Evolutionary conservation across 2,888 invertebrate species (phyloP).

Genomic region (Mallateleia sp.): DNA sequence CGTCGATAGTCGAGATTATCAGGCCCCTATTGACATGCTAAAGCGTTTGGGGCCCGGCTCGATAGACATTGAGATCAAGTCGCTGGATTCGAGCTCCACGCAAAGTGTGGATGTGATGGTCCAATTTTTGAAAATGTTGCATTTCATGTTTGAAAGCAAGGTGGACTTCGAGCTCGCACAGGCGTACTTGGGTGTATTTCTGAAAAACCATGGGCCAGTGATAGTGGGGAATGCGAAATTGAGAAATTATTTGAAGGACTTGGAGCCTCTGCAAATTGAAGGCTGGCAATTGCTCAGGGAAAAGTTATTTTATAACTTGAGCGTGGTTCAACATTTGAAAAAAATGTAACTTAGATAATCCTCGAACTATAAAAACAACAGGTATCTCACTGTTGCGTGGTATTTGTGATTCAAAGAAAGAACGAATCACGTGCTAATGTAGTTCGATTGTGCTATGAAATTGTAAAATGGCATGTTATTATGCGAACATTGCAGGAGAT

Average conservation of each 20-base stretch:
- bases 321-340: constrained; percentile 94
- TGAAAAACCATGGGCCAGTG: constrained; percentile 94
- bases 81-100: constrained; percentile 93
- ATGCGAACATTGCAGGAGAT: too few relatives aligned
- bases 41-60: constrained; percentile 95
- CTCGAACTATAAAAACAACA: too few relatives aligned
- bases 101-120: constrained; percentile 93
- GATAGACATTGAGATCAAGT: constrained; percentile 96
- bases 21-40: constrained; percentile 91
- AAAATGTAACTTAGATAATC: constrained; percentile 90
- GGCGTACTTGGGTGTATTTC: constrained; percentile 96
- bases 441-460: too few relatives aligned
- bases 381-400: too few relatives aligned
- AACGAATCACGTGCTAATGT: too few relatives aligned
- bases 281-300: constrained; percentile 93
- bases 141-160: constrained; percentile 93
- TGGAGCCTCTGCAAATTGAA: constrained; percentile 91
- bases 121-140: constrained; percentile 94
- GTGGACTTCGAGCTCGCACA: constrained; percentile 97
- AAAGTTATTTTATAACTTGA: constrained; percentile 93
- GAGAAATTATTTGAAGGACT: constrained; percentile 90
- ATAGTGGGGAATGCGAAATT: constrained; percentile 91
- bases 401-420: too few relatives aligned
- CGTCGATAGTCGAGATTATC: constrained; percentile 90
- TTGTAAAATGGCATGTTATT: too few relatives aligned